A percentile compares a stretch with the other conserved stretches of the same genome.
phyloP scores from a whole-genome alignment of 2,113 vertebrate genomes.

The Strix aluco region DNA sequence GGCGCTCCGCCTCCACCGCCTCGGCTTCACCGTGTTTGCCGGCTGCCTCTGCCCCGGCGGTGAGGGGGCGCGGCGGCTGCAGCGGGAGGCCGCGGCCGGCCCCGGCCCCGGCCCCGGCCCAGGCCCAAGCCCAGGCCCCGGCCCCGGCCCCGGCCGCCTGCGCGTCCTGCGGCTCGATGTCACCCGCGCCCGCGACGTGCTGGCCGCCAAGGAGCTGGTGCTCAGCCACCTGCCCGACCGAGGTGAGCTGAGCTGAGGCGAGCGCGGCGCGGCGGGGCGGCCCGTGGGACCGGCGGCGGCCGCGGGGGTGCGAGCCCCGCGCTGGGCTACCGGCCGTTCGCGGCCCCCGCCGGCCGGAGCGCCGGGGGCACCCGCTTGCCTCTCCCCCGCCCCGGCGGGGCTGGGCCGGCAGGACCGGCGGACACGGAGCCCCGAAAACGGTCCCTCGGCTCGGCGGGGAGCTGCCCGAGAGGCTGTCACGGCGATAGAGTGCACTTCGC shows the following conservation, averaged over 20 bases:
- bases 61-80: conserved; percentile 67
- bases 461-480: background rate
- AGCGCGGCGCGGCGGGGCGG: background rate
- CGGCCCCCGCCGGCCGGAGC: background rate
- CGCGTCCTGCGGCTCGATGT: conserved; percentile 75
- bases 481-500: no score
- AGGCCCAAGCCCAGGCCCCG: no score
- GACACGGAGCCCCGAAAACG: background rate
- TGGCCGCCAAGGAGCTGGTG: conserved; percentile 66
- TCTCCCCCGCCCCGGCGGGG: background rate
- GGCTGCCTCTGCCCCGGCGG: conserved; percentile 65
- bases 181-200: conserved; percentile 70
- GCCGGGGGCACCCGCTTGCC: background rate
- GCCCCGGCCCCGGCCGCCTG: conserved; percentile 12
- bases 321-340: no score
- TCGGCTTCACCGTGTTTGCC: conserved; percentile 62
- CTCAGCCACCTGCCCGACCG: conserved; percentile 67
- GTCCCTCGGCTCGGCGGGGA: background rate
- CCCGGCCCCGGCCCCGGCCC: background rate
- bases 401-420: background rate
- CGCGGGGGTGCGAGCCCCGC: background rate
- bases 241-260: background rate
- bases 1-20: conserved; percentile 45
- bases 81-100: background rate
- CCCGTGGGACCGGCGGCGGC: background rate